Evolutionary conservation across 2,113 vertebrate species (phyloP).

Genomic region (Petrocephalus zakoni): DNA sequence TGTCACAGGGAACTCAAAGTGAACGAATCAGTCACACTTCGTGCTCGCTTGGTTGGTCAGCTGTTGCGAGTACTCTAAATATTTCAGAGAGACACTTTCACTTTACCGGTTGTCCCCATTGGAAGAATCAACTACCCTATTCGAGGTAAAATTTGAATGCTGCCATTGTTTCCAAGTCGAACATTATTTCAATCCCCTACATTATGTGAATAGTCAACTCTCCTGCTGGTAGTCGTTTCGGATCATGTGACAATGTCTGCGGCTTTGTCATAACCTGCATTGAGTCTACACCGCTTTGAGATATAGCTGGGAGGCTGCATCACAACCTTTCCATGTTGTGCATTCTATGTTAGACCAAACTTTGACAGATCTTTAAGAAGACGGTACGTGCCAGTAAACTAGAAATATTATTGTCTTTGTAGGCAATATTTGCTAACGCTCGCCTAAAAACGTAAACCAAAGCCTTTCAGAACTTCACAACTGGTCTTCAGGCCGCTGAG

Average conservation of each 20-base stretch:
- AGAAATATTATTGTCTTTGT: neutral
- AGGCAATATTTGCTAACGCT: neutral
- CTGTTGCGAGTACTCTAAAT: neutral
- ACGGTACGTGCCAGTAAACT: neutral
- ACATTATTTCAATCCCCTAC: neutral
- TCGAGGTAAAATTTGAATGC: conserved; percentile 9
- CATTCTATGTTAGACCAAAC: neutral
- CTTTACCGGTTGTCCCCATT: neutral
- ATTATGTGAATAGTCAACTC: conserved; percentile 16
- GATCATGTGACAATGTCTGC: neutral
- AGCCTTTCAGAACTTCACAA: neutral
- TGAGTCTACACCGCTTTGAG: neutral
- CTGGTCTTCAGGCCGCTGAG: neutral
- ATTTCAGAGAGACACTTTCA: conserved; percentile 5
- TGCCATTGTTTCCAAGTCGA: neutral
- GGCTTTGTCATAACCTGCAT: neutral
- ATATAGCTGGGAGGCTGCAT: neutral
- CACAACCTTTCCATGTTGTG: neutral
- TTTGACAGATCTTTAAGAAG: neutral
- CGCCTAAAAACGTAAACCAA: neutral
- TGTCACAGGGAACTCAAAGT: neutral
- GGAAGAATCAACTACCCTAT: neutral
- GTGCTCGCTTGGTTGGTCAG: neutral
- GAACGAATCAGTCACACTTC: neutral
- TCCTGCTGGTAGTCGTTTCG: neutral